These are phyloP conservation scores for Limnothrissa miodon DNA, from an alignment of 2,113 vertebrate species.

Conservation along the genomic window DNA sequence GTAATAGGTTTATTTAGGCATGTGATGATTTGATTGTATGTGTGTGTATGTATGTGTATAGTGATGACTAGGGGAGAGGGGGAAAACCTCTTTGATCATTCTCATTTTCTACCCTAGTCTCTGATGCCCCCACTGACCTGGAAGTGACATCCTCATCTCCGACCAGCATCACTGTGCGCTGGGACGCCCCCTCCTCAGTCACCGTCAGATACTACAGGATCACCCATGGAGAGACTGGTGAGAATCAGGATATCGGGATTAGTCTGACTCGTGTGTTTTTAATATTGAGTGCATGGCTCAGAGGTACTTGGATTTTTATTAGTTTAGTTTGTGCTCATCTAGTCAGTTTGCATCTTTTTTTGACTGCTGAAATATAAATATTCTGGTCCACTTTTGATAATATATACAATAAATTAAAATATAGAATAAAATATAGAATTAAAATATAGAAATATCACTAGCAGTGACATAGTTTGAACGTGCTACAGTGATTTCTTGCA, in stretches of 20 bases:
- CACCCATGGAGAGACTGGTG: conserved; percentile 88
- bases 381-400: too few relatives aligned
- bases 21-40: too few relatives aligned
- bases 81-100: not conserved
- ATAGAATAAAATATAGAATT: too few relatives aligned
- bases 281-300: too few relatives aligned
- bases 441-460: not conserved
- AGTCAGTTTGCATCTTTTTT: not conserved
- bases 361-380: too few relatives aligned
- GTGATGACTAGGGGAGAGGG: too few relatives aligned
- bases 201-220: conserved; percentile 95
- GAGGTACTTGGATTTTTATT: too few relatives aligned
- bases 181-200: conserved; percentile 90
- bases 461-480: not conserved
- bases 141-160: conserved; percentile 81
- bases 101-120: conserved; percentile 70
- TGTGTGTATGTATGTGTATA: too few relatives aligned
- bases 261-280: too few relatives aligned
- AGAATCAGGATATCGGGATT: not conserved
- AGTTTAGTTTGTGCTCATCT: not conserved
- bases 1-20: too few relatives aligned
- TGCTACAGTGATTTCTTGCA: too few relatives aligned
- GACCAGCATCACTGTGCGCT: conserved; percentile 82
- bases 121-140: conserved; percentile 90
- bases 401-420: too few relatives aligned